A percentile compares a stretch with the other conserved stretches of the same genome.
These are phyloP conservation scores for Piliocolobus tephrosceles DNA, from an alignment of 2,113 vertebrate species.

Conservation along the genomic window DNA sequence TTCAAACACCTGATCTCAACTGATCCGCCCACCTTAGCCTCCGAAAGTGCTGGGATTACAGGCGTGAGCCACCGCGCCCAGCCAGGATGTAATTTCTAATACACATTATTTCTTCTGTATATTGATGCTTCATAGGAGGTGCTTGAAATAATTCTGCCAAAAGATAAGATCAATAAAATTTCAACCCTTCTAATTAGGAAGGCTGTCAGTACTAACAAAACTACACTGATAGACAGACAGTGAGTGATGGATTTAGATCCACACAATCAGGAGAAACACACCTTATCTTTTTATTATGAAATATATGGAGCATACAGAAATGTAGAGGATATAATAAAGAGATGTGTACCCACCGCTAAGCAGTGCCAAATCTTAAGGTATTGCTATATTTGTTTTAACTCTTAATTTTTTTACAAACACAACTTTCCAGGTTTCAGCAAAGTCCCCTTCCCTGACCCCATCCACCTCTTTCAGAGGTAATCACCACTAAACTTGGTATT, in stretches of 20 bases:
- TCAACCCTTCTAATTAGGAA: constrained; percentile 3
- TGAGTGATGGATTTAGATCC: background rate
- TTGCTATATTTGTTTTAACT: background rate
- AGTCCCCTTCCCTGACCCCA: background rate
- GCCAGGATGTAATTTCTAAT: background rate
- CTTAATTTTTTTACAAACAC: background rate
- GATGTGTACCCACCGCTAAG: background rate
- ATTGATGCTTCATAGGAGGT: background rate
- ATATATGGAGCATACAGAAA: constrained; percentile 11
- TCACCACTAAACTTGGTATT: background rate
- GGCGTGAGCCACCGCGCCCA: too few relatives aligned
- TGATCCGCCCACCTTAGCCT: too few relatives aligned
- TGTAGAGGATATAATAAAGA: background rate
- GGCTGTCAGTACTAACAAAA: background rate
- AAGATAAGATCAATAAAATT: constrained; percentile 14
- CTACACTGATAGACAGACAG: background rate
- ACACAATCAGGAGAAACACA: background rate
- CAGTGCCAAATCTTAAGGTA: background rate
- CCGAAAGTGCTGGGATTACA: too few relatives aligned
- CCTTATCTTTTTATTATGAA: background rate
- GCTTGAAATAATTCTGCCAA: background rate
- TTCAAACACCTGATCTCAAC: too few relatives aligned
- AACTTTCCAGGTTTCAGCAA: background rate
- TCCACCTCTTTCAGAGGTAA: background rate
- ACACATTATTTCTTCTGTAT: background rate